Base-by-base conservation (phyloP, 2,888 invertebrate species). In the Seira ritae region DNA sequence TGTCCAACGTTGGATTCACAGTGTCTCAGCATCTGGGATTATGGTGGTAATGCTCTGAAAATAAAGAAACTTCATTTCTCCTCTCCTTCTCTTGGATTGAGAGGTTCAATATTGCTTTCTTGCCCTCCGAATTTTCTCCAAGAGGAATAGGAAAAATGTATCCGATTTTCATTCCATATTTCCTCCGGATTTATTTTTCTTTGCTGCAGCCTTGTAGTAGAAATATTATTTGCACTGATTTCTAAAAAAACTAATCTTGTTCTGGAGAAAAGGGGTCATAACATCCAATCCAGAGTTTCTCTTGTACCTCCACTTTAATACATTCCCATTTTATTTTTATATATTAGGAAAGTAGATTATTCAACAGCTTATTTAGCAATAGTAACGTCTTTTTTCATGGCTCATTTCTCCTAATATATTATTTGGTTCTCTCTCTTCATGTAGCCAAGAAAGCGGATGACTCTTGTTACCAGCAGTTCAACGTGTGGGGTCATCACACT, bases 21-120 rank as follows among this genome's bases (percentile, higher is more conserved):
- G 91, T 99, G 99, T 91, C 95, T 96, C 90, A 93, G 94, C 87
- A 95, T 99, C 89, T 99, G 99, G 99, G 98, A 98, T 23, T 94
- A 94, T 89, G 96, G 92, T 92, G 87, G 88, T 89, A 85, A 74
- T 24, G 23, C 23, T 15, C 15, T 6, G 42, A 42, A 42, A 42
- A 42, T 8, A 42, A 8, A 42, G 42, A n/a, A 42, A 42, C 42
- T 42, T 42, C 42, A 42, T 42, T 42, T 42, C 12, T 42, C 12
- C 4, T 42, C n/a, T n/a, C 42, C 42, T 42, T 12, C 12, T 42
- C 12, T 8, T 42, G 12, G 4, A 42, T 42, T 42, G 42, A 42
- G 42, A 42, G 12, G 6, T 42, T 42, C 42, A 42, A 42, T 42
- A 42, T 42, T 42, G 42, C 42, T 42, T 42, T 42, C 42, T 8